Percentiles rank a stretch among this genome's conserved stretches.
Evolutionary conservation across 2,113 vertebrate genomes (phyloP).

Genomic region (Salvelinus sp.): DNA sequence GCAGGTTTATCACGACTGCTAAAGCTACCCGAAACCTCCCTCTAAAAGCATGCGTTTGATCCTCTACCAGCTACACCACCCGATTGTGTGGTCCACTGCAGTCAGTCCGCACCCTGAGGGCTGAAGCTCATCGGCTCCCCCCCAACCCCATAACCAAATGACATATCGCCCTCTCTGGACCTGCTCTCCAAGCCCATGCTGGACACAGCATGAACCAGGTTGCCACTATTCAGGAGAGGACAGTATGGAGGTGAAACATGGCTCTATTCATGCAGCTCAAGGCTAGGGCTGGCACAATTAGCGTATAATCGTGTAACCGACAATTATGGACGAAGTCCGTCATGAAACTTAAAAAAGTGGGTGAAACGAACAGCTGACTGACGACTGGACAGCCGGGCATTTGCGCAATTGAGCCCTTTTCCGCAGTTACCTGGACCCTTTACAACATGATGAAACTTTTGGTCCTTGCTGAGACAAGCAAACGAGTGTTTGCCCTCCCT

Average conservation of each 20-base stretch:
- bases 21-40: conserved; percentile 50
- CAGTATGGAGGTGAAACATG: not conserved
- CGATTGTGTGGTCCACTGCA: conserved; percentile 29
- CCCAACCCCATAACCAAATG: not conserved
- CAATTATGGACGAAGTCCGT: no score
- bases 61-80: conserved; percentile 41
- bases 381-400: no score
- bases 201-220: not conserved
- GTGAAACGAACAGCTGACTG: no score
- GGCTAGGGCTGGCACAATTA: not conserved
- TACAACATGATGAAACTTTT: no score
- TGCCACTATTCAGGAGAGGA: not conserved
- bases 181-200: not conserved
- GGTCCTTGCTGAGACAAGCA: no score
- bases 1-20: conserved; percentile 58
- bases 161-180: not conserved
- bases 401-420: no score
- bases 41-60: conserved; percentile 54
- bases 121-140: conserved; percentile 20
- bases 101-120: conserved; percentile 28
- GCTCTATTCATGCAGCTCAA: not conserved
- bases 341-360: no score
- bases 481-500: no score
- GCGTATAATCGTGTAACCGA: no score
- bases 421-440: no score